These are phyloP conservation scores for Gallinago media DNA, from an alignment of 2,113 vertebrate species.

Conservation along the genomic window DNA sequence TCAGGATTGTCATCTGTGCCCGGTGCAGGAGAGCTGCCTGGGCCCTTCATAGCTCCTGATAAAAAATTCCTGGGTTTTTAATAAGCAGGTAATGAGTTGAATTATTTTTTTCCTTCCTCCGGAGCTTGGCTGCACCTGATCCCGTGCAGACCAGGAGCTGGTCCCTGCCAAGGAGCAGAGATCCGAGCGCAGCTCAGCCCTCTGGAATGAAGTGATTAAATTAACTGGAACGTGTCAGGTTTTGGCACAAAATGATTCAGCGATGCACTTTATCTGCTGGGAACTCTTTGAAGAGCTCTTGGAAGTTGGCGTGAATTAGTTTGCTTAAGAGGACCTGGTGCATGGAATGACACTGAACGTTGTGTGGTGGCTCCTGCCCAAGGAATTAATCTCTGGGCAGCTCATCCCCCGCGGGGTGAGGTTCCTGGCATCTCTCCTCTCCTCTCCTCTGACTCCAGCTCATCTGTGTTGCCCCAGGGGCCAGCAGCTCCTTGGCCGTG, in stretches of 20 bases:
- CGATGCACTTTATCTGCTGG: not conserved
- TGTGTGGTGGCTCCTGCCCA: rapidly evolving
- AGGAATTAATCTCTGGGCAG: not conserved
- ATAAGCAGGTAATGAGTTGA: not conserved
- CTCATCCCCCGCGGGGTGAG: rapidly evolving
- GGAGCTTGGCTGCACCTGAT: not conserved
- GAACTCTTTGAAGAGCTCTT: not conserved
- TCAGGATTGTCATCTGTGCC: rapidly evolving
- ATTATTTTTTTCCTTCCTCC: not conserved
- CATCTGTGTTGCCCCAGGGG: rapidly evolving
- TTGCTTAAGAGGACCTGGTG: not conserved
- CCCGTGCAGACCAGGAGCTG: not conserved
- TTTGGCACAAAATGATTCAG: not conserved
- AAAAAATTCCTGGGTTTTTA: not conserved
- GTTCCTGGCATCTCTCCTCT: not conserved
- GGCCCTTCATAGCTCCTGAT: not conserved
- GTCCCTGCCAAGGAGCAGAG: not conserved
- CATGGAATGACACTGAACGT: not conserved
- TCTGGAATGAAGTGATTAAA: not conserved
- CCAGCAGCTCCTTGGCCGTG: rapidly evolving
- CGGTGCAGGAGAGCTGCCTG: not conserved
- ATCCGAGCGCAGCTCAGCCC: not conserved
- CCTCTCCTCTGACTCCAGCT: rapidly evolving
- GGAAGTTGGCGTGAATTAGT: not conserved
- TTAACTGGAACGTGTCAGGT: not conserved